Conservation (phyloP, 2,888 invertebrate species). For the Teleiodes luculella region DNA sequence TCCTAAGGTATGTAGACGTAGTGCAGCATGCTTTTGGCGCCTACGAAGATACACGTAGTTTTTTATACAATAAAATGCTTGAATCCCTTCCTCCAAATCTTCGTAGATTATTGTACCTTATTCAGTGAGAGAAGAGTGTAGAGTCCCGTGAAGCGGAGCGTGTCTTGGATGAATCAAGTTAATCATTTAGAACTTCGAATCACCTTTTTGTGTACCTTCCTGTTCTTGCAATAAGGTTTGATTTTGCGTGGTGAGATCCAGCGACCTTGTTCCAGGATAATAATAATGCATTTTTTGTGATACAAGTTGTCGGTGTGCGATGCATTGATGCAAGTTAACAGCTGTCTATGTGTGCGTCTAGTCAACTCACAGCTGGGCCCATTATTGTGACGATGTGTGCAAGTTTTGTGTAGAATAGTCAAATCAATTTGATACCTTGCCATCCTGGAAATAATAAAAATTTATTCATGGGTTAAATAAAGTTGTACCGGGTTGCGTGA, state of each 20-base stretch:
- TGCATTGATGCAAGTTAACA: slow-evolving; percentile 36
- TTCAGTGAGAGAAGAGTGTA: slow-evolving; percentile 25
- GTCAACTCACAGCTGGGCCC: slow-evolving; percentile 72
- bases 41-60: slow-evolving; percentile 57
- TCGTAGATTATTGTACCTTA: slow-evolving; percentile 37
- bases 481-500: slow-evolving; percentile 59
- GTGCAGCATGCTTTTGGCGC: slow-evolving; percentile 73
- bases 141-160: slow-evolving; percentile 26
- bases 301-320: slow-evolving; percentile 64
- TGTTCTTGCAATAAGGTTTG: slow-evolving; percentile 28
- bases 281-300: slow-evolving; percentile 75
- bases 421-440: slow-evolving; percentile 44
- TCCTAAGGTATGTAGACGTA: slow-evolving; percentile 49
- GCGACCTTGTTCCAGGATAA: slow-evolving; percentile 63
- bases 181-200: slow-evolving; percentile 46
- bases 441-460: slow-evolving; percentile 28
- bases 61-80: slow-evolving; percentile 63
- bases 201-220: slow-evolving; percentile 26
- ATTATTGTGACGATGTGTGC: slow-evolving; percentile 67
- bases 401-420: slow-evolving; percentile 40
- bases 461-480: slow-evolving; percentile 42
- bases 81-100: slow-evolving; percentile 46
- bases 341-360: slow-evolving; percentile 59
- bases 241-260: slow-evolving; percentile 28
- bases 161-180: slow-evolving; percentile 62